A percentile compares a stretch with the other conserved stretches of the same genome.
These are phyloP conservation scores for Chrysolina americana DNA, from an alignment of 2,888 invertebrate species.

Conservation along the genomic window DNA sequence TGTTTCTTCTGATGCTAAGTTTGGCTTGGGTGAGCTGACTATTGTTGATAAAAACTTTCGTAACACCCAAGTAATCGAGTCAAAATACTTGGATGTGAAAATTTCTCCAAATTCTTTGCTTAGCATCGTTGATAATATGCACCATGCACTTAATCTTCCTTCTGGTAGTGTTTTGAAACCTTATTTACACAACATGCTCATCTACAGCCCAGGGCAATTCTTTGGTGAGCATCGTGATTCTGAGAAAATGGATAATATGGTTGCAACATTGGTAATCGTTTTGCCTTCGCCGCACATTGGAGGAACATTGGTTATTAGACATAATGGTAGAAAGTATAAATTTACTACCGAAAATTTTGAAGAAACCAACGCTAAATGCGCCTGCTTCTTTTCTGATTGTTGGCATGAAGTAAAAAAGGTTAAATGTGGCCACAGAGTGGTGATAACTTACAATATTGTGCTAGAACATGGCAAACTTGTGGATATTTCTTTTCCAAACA, in stretches of 20 bases:
- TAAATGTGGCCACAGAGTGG: conserved; percentile 6
- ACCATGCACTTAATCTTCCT: not conserved
- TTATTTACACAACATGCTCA: conserved; percentile 17
- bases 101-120: not conserved
- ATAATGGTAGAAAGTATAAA: conserved; percentile 2
- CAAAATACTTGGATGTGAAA: not conserved
- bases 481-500: not conserved
- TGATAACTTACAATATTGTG: conserved; percentile 19
- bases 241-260: conserved; percentile 25
- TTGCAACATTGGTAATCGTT: conserved; percentile 22
- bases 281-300: conserved; percentile 28
- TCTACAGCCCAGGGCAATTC: conserved; percentile 23
- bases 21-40: conserved; percentile 16
- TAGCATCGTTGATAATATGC: not conserved
- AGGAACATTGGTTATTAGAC: conserved; percentile 11
- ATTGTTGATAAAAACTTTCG: conserved; percentile 11
- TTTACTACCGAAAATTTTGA: conserved; percentile 7
- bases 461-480: not conserved
- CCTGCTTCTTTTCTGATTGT: conserved; percentile 22
- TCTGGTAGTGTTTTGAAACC: not conserved
- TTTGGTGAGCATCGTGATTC: conserved; percentile 17
- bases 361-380: not conserved
- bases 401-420: conserved; percentile 19
- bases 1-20: conserved; percentile 13
- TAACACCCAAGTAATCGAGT: conserved; percentile 15